phyloP scores from a whole-genome alignment of 2,113 vertebrate species.

The Syngnathus floridae region DNA sequence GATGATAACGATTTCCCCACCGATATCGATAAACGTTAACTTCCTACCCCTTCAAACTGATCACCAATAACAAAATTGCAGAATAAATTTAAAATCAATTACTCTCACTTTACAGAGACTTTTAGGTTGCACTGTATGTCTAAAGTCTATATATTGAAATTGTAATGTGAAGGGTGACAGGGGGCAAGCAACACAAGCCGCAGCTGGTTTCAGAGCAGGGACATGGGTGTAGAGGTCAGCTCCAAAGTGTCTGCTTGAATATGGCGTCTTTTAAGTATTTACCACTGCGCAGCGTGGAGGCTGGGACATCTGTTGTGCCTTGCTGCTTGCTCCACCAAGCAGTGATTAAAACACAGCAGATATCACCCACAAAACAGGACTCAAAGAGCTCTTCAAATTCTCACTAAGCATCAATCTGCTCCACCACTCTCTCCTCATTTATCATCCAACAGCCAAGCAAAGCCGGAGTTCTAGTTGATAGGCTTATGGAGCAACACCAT shows the following conservation, averaged over 20 bases:
- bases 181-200: background rate
- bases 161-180: background rate
- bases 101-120: background rate
- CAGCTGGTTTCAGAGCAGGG: conserved; percentile 9
- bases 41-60: too few species aligned
- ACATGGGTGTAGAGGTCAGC: conserved; percentile 1
- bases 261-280: conserved; percentile 24
- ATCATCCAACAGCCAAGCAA: conserved; percentile 30
- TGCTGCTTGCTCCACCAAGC: conserved; percentile 37
- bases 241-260: conserved; percentile 7
- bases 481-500: conserved; percentile 55
- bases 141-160: background rate
- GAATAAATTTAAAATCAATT: background rate
- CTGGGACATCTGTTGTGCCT: conserved; percentile 46
- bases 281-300: conserved; percentile 35
- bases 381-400: conserved; percentile 29
- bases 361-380: conserved; percentile 38
- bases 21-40: too few species aligned
- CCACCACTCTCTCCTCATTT: conserved; percentile 23
- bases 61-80: background rate
- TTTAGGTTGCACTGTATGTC: background rate
- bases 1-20: too few species aligned
- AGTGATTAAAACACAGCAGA: conserved; percentile 15
- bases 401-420: conserved; percentile 8
- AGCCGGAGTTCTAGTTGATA: conserved; percentile 51